Base-by-base conservation (phyloP, 2,888 invertebrate species). In the Scaptodrosophila latifasciaeformis region DNA sequence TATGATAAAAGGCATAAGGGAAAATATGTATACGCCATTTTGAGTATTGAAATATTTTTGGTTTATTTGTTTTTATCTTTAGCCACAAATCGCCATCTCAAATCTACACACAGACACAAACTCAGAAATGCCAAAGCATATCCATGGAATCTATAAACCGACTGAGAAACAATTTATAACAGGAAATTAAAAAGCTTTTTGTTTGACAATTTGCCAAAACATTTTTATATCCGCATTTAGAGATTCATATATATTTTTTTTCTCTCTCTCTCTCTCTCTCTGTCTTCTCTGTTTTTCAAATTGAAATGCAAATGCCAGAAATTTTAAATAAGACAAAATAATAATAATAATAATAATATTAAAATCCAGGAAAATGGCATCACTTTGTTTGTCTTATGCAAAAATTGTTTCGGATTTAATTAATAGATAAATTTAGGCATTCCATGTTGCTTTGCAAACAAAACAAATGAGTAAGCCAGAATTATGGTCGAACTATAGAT, bases 201-300 rank as follows among this genome's bases (percentile, higher is more conserved):
- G 69, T 79, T 81, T 82, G 82, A 71, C 78, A 71, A 77, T 77
- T 71, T 75, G 78, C 71, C 82, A 77, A 66, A 69, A 40, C 59
- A 76, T 71, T 37, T 68, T 64, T 66, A 60, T 56, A 70, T 70
- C 71, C 65, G 64, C 59, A 58, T 62, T 77, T 63, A 34, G 46
- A 39, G 13, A 54, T 53, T 43, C 65, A 50, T 34, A 42, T 19
- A 53, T 35, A 53, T 52, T 67, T 64, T 49, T n/a, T n/a, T n/a
- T n/a, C n/a, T n/a, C n/a, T n/a, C n/a, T n/a, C n/a, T n/a, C n/a
- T n/a, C n/a, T n/a, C n/a, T n/a, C n/a, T n/a, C n/a, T n/a, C n/a
- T n/a, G n/a, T n/a, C n/a, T n/a, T n/a, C n/a, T n/a, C n/a, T n/a
- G n/a, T n/a, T n/a, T n/a, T n/a, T n/a, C n/a, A 65, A 71, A 67